These are phyloP conservation scores for Montifringilla adamsi DNA, from an alignment of 2,113 vertebrate species.

Conservation along the genomic window DNA sequence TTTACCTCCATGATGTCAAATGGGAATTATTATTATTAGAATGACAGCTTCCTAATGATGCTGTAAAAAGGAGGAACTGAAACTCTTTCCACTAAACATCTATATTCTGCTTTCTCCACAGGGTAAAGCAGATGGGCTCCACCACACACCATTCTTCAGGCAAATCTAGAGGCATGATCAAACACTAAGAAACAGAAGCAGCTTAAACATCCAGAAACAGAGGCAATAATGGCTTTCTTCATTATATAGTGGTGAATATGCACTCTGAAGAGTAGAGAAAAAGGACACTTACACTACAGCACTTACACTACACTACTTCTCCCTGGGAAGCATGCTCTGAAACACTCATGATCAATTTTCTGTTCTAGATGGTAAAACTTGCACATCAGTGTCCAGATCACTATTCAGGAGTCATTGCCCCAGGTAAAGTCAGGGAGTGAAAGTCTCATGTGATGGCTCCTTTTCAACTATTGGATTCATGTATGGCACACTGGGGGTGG, in stretches of 20 bases:
- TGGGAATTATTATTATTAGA: constrained; percentile 76
- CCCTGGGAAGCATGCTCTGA: background rate
- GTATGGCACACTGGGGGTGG: background rate
- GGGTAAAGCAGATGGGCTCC: background rate
- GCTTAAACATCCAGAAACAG: constrained; percentile 25
- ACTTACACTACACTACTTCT: background rate
- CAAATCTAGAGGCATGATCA: constrained; percentile 36
- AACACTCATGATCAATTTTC: background rate
- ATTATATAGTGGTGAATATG: background rate
- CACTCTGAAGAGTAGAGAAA: background rate
- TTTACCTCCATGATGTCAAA: constrained; percentile 69
- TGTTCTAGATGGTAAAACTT: background rate
- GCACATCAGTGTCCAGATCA: background rate
- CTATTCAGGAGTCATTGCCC: background rate
- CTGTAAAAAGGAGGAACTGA: constrained; percentile 46
- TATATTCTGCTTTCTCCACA: constrained; percentile 5
- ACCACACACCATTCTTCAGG: background rate
- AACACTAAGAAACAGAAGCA: constrained; percentile 30
- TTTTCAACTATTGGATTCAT: background rate
- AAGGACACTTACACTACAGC: background rate
- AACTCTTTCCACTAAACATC: constrained; percentile 53
- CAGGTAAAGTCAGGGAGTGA: background rate
- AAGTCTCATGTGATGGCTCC: background rate
- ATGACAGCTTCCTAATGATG: constrained; percentile 66
- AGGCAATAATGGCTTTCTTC: background rate